Evolutionary conservation across 1,140 invertebrate genomes (phyloP).

Genomic region (Diorhabda elongata): DNA sequence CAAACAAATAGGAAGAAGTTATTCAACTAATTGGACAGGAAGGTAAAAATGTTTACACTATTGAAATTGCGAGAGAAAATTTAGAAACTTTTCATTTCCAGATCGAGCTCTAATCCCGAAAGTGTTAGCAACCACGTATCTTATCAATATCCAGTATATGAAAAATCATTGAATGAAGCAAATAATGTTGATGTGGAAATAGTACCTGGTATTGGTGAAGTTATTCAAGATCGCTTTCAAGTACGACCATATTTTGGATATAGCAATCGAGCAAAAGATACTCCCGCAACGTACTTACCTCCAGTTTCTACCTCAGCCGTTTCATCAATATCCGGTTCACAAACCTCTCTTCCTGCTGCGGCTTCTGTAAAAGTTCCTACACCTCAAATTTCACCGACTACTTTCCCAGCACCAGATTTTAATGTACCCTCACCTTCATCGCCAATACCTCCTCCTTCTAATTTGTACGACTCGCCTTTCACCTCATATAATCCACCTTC

Average conservation of each 20-base stretch:
- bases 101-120: slow-evolving; percentile 32
- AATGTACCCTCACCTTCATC: slow-evolving; percentile 11
- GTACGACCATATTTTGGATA: slow-evolving; percentile 41
- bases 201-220: slow-evolving; percentile 41
- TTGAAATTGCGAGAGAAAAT: background rate
- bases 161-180: slow-evolving; percentile 26
- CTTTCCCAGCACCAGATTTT: background rate
- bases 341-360: background rate
- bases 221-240: slow-evolving; percentile 42
- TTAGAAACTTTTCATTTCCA: slow-evolving; percentile 19
- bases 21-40: slow-evolving; percentile 37
- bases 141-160: slow-evolving; percentile 31
- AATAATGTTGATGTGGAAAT: slow-evolving; percentile 27
- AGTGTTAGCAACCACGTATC: slow-evolving; percentile 26
- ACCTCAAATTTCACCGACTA: too few relatives aligned
- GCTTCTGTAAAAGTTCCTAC: background rate
- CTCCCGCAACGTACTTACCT: slow-evolving; percentile 20
- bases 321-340: too few relatives aligned
- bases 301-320: slow-evolving; percentile 6
- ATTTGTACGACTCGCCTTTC: slow-evolving; percentile 37
- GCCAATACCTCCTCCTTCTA: slow-evolving; percentile 16
- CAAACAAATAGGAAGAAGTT: slow-evolving; percentile 26
- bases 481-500: slow-evolving; percentile 39
- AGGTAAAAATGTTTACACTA: slow-evolving; percentile 29
- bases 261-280: slow-evolving; percentile 18